Percentiles rank a stretch among this genome's conserved stretches.
phyloP scores from a whole-genome alignment of 2,113 vertebrate genomes.

The Myanophis thanlyinensis region DNA sequence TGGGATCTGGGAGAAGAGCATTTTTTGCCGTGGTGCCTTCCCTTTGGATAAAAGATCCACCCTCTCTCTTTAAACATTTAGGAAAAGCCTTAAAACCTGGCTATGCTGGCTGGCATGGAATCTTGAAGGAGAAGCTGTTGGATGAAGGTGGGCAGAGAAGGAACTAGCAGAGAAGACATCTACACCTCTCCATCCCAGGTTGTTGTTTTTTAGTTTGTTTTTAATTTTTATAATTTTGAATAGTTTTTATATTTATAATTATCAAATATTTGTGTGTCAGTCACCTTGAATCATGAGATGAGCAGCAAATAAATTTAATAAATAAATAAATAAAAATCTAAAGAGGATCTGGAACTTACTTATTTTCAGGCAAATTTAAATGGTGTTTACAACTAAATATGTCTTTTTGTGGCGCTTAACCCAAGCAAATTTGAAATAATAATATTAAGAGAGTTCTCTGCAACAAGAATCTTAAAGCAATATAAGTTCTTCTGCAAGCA shows the following conservation, averaged over 20 bases:
- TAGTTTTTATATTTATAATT: neutral
- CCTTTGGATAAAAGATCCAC: too few species aligned
- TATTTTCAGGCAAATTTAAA: neutral
- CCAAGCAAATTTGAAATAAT: neutral
- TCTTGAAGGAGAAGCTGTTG: too few species aligned
- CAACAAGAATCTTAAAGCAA: neutral
- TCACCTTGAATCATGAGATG: neutral
- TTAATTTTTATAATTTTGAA: neutral
- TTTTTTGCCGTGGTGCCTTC: too few species aligned
- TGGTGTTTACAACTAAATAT: neutral
- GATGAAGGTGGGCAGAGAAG: neutral
- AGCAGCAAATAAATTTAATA: neutral
- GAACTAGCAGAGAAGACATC: neutral
- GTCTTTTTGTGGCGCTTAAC: neutral
- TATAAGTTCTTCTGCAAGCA: neutral
- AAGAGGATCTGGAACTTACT: neutral
- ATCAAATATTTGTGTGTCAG: neutral
- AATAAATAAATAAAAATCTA: neutral
- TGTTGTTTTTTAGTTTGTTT: neutral
- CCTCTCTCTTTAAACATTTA: too few species aligned
- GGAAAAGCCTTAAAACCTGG: too few species aligned
- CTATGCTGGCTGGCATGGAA: too few species aligned
- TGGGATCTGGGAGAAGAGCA: too few species aligned
- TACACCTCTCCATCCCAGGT: neutral
- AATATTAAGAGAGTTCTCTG: neutral